phyloP scores from a whole-genome alignment of 1,140 invertebrate species.

The Battus philenor region DNA sequence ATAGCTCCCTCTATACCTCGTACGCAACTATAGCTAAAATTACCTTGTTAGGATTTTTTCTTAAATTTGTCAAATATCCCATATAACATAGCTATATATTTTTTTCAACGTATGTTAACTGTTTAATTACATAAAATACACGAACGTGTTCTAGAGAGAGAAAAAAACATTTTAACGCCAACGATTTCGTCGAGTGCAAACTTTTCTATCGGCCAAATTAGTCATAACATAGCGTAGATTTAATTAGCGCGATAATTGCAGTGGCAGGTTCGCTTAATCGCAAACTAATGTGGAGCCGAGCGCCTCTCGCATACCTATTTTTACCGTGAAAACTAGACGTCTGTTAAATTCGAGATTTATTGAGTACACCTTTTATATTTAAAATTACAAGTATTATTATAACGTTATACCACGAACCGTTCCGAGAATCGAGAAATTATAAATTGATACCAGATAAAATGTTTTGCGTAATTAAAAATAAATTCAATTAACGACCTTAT shows the following conservation, averaged over 20 bases:
- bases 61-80: neutral
- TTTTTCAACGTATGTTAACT: neutral
- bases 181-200: slow-evolving; percentile 17
- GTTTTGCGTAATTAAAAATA: no score
- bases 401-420: no score
- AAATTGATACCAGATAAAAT: no score
- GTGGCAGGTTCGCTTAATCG: slow-evolving; percentile 23
- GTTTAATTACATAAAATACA: neutral
- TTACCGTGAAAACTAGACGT: slow-evolving; percentile 5
- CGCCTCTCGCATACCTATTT: slow-evolving; percentile 2
- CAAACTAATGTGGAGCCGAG: slow-evolving; percentile 11
- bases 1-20: neutral
- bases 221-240: slow-evolving; percentile 40
- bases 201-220: slow-evolving; percentile 43
- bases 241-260: slow-evolving; percentile 47
- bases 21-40: neutral
- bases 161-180: slow-evolving; percentile 19
- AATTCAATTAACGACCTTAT: no score
- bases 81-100: neutral
- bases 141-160: neutral
- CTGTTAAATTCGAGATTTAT: neutral
- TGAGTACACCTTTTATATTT: no score
- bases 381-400: no score
- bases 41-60: neutral
- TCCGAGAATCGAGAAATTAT: no score